Percentiles rank a stretch among this genome's conserved stretches.
These are phyloP conservation scores for Bothrops alternatus DNA, from an alignment of 2,797 vertebrate species.

Conservation along the genomic window DNA sequence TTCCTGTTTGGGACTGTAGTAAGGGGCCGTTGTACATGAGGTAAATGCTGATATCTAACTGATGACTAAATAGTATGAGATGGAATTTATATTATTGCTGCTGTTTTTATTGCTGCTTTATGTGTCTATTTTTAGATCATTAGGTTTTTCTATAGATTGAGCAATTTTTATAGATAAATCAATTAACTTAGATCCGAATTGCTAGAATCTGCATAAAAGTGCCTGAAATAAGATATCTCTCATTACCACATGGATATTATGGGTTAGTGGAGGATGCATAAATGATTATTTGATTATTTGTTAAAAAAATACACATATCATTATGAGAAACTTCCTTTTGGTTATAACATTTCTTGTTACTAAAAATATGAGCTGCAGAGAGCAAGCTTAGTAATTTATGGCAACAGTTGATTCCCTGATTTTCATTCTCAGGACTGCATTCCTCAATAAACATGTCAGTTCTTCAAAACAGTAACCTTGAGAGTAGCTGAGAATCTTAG, in stretches of 20 bases:
- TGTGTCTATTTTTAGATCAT: neutral
- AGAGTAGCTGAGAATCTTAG: conserved; percentile 1
- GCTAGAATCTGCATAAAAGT: neutral
- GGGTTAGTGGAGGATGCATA: neutral
- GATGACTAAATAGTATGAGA: neutral
- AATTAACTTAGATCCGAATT: neutral
- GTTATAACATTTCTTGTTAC: conserved; percentile 21
- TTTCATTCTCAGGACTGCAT: neutral
- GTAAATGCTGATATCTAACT: neutral
- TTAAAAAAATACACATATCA: conserved; percentile 17
- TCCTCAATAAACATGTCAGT: neutral
- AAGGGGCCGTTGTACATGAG: neutral
- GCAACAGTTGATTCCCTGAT: neutral
- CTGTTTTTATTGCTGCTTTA: neutral
- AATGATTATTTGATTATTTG: conserved; percentile 1
- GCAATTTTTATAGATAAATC: neutral
- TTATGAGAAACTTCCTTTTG: conserved; percentile 12
- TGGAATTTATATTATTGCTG: neutral
- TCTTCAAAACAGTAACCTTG: neutral
- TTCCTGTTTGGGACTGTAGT: neutral
- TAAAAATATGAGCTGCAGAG: conserved; percentile 32
- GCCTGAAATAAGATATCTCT: neutral
- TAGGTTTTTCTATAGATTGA: neutral
- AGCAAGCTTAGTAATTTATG: conserved; percentile 1
- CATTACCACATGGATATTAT: neutral